Base-by-base conservation (phyloP, 2,888 invertebrate species). In the Hirtodrosophila cameraria region DNA sequence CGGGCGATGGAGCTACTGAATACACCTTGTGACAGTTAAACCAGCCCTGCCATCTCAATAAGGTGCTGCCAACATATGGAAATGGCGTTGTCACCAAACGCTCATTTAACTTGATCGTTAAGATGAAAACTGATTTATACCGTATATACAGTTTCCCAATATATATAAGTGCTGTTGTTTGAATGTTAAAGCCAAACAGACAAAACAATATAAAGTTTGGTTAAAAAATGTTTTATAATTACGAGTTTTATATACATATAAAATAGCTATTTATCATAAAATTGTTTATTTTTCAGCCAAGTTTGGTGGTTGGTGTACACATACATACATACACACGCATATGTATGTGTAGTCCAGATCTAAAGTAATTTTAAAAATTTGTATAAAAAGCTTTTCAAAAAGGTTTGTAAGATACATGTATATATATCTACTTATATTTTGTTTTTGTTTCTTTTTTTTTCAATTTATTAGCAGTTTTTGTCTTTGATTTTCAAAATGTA, bases 401-500 rank as follows among this genome's bases (percentile, higher is more conserved):
- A 61, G 55, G 48, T 64, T 36, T 38, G 31, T 52, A 52, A 46
- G 46, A 48, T 46, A 39, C 50, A 63, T 50, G 48, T 7, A 36
- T 35, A 33, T 13, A n/a, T 31, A 23, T 16, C 12, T 11, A 15
- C 15, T 52, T 45, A 1, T 25, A 3, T 30, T 33, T 35, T 27
- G 43, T 43, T 46, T 57, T 69, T 41, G 9, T 41, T 61, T 59
- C 64, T 28, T 57, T 46, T 59, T 73, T n/a, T n/a, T n/a, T n/a
- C n/a, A n/a, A n/a, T n/a, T 78, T 76, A 62, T 66, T 81, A 65
- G 54, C n/a, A 68, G 68, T 75, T 78, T 69, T 74, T 76, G 71
- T 78, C 75, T 75, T 81, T 78, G 68, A 74, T 79, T 68, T 71
- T 75, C 74, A 72, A 81, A 80, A 78, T 79, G 50, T 79, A 72